phyloP scores from a whole-genome alignment of 2,113 vertebrate genomes.

The Lates calcarifer region DNA sequence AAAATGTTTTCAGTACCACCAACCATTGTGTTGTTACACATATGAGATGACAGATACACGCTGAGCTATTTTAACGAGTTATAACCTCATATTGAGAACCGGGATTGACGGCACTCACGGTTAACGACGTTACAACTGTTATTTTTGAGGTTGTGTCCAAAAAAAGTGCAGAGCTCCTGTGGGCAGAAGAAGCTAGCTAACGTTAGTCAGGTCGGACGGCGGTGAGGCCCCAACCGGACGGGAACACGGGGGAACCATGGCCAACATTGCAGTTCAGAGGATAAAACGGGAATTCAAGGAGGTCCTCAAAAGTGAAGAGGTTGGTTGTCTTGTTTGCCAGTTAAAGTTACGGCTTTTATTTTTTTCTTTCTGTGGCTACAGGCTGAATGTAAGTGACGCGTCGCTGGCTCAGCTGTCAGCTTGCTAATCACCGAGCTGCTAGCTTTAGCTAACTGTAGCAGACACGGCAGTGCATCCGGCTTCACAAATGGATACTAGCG shows the following conservation, averaged over 20 bases:
- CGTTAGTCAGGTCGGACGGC: slow-evolving; percentile 71
- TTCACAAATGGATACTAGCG: not conserved
- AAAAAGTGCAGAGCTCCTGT: slow-evolving; percentile 65
- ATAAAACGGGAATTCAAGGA: slow-evolving; percentile 99
- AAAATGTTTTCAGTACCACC: slow-evolving; percentile 78
- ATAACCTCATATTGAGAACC: not conserved
- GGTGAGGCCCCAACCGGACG: slow-evolving; percentile 81
- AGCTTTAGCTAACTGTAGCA: slow-evolving; percentile 57
- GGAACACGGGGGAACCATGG: slow-evolving; percentile 88
- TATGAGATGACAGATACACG: slow-evolving; percentile 54
- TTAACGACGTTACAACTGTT: slow-evolving; percentile 53
- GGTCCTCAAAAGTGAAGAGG: slow-evolving; percentile 99
- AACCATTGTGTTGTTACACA: slow-evolving; percentile 60
- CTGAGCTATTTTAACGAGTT: slow-evolving; percentile 25
- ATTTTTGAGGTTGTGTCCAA: slow-evolving; percentile 53
- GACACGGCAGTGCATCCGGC: slow-evolving; percentile 6
- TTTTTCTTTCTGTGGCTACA: not conserved
- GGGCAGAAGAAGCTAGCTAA: slow-evolving; percentile 60
- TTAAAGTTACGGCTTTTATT: not conserved
- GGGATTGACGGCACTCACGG: slow-evolving; percentile 66
- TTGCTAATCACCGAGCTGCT: slow-evolving; percentile 53
- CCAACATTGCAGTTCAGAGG: slow-evolving; percentile 98
- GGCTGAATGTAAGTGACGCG: slow-evolving; percentile 52
- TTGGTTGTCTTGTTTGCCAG: slow-evolving; percentile 73
- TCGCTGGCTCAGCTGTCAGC: slow-evolving; percentile 67